Conservation (phyloP, 2,113 vertebrate genomes). For the Dissostichus mawsoni region DNA sequence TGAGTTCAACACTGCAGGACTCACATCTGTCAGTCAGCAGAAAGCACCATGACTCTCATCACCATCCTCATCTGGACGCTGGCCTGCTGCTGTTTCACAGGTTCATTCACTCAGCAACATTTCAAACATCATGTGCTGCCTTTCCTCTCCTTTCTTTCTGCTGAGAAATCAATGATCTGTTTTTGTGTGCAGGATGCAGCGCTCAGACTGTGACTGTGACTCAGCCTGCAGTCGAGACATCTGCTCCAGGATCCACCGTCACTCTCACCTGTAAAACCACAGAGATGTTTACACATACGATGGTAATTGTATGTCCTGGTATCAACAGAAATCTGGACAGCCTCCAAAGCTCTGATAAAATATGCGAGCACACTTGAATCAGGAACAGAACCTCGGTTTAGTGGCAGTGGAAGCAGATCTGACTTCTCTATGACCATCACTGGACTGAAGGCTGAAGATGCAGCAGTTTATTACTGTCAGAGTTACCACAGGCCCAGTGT, state of each 20-base stretch:
- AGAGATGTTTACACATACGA: rapidly evolving
- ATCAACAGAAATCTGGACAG: constrained; percentile 69
- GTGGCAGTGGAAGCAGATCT: constrained; percentile 19
- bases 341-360: constrained; percentile 43
- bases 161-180: constrained; percentile 33
- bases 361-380: neutral
- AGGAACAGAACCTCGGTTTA: constrained; percentile 50
- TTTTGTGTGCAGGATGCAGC: constrained; percentile 61
- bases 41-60: no score
- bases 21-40: no score
- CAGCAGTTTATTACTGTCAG: constrained; percentile 63
- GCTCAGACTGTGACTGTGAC: constrained; percentile 65
- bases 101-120: no score
- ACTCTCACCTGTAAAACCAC: constrained; percentile 58
- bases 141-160: constrained; percentile 28
- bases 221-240: constrained; percentile 34
- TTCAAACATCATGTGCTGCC: neutral
- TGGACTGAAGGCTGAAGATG: constrained; percentile 23
- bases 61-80: no score
- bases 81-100: no score
- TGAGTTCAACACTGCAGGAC: no score
- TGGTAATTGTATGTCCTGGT: constrained; percentile 37
- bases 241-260: constrained; percentile 49
- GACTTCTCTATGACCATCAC: constrained; percentile 31
- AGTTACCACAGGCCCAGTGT: rapidly evolving